Evolutionary conservation across 2,888 invertebrate genomes (phyloP).

Genomic region (Oligia latruncula): DNA sequence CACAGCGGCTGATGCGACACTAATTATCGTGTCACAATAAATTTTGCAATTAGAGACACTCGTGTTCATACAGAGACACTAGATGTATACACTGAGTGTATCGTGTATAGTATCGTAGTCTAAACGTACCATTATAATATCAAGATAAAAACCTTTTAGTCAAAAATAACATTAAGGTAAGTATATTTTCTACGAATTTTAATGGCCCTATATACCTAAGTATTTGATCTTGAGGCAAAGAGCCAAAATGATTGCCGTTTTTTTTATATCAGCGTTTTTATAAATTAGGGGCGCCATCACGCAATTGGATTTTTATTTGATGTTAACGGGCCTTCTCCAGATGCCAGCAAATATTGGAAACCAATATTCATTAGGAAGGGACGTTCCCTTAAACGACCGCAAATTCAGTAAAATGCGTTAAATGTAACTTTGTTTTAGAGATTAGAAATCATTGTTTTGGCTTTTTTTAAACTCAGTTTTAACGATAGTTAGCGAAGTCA

Average conservation of each 20-base stretch:
- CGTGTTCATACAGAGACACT: no score
- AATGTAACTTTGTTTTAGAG: conserved; percentile 15
- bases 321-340: conserved; percentile 48
- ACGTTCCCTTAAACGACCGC: conserved; percentile 16
- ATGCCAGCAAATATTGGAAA: conserved; percentile 55
- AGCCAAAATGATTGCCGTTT: conserved; percentile 42
- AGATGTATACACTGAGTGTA: no score
- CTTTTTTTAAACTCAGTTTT: neutral
- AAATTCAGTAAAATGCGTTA: conserved; percentile 19
- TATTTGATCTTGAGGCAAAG: conserved; percentile 44
- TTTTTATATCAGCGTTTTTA: conserved; percentile 55
- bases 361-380: conserved; percentile 47
- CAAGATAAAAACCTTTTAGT: neutral
- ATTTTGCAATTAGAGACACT: no score
- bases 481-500: neutral
- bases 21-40: no score
- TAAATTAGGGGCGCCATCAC: conserved; percentile 50
- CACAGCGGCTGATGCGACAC: no score
- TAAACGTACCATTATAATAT: neutral
- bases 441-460: conserved; percentile 13
- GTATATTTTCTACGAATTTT: conserved; percentile 12
- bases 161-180: neutral
- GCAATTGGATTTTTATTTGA: conserved; percentile 65
- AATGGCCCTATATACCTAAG: conserved; percentile 13
- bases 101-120: no score